phyloP scores from a whole-genome alignment of 2,888 invertebrate species.

The Acanthosepion lycidas region DNA sequence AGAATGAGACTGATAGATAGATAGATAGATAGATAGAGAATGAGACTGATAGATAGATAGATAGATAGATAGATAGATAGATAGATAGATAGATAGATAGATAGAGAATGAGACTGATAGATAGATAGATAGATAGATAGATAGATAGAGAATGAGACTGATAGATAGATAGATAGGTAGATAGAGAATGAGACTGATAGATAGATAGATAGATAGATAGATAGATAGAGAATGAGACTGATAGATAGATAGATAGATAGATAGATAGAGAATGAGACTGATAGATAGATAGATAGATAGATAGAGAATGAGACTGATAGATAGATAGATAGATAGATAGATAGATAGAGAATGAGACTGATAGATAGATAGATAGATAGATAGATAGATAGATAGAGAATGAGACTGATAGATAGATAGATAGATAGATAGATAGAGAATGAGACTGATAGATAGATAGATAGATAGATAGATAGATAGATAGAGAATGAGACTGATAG shows the following conservation, averaged over 20 bases:
- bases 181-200: too few species aligned
- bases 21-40: too few species aligned
- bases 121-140: not conserved
- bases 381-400: not conserved
- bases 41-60: not conserved
- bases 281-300: not conserved
- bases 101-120: not conserved
- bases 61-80: not conserved
- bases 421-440: too few species aligned
- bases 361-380: not conserved
- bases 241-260: not conserved
- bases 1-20: too few species aligned
- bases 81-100: not conserved
- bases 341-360: too few species aligned
- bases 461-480: not conserved
- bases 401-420: not conserved
- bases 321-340: not conserved
- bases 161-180: not conserved
- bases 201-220: not conserved
- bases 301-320: not conserved
- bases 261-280: not conserved
- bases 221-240: too few species aligned
- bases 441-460: too few species aligned
- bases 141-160: not conserved
- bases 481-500: not conserved